Conservation (phyloP, 2,797 vertebrate genomes). For the Apogon hyalosoma region DNA sequence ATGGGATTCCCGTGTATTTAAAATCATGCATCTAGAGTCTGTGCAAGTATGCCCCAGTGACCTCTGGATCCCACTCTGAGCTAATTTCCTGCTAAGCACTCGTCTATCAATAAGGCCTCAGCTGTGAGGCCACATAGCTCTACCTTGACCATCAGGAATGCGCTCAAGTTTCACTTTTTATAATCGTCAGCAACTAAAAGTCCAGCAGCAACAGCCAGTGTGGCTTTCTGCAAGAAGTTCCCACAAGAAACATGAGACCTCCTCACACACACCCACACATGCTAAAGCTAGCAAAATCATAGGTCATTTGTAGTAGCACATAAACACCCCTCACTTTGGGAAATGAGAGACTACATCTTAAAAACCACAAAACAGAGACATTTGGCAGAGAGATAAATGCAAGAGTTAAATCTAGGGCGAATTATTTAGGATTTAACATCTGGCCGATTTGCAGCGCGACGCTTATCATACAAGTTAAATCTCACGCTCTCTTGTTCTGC, state of each 20-base stretch:
- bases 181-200: conserved; percentile 71
- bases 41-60: conserved; percentile 33
- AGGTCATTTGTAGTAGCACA: conserved; percentile 67
- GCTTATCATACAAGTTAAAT: conserved; percentile 54
- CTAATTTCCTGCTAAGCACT: conserved; percentile 61
- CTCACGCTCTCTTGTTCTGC: conserved; percentile 52
- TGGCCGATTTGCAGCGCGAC: conserved; percentile 59
- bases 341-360: conserved; percentile 63
- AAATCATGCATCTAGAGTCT: conserved; percentile 17
- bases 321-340: conserved; percentile 59
- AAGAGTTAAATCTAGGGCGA: conserved; percentile 71
- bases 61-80: conserved; percentile 24
- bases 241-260: conserved; percentile 75
- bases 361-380: conserved; percentile 71
- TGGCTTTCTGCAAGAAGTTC: conserved; percentile 63
- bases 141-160: conserved; percentile 73
- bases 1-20: neutral
- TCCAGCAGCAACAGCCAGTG: conserved; percentile 56
- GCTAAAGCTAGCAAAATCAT: conserved; percentile 51
- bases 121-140: conserved; percentile 71
- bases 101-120: conserved; percentile 75
- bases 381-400: conserved; percentile 70
- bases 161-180: conserved; percentile 82
- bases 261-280: conserved; percentile 41
- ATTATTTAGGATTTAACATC: conserved; percentile 80